These are phyloP conservation scores for Trachurus trachurus DNA, from an alignment of 2,797 vertebrate species.

Conservation along the genomic window DNA sequence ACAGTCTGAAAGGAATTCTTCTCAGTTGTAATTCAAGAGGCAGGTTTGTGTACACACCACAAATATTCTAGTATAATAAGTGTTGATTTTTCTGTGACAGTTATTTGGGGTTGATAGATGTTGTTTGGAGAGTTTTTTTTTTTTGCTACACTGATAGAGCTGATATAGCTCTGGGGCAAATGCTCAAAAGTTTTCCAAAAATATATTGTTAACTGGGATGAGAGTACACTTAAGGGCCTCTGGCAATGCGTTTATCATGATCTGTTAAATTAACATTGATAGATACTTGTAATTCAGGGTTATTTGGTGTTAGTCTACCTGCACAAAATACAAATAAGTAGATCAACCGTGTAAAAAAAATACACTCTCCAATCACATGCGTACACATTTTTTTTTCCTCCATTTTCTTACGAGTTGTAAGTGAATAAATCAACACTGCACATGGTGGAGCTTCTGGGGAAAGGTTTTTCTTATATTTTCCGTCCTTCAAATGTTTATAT, in stretches of 20 bases:
- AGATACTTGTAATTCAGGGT: conserved; percentile 29
- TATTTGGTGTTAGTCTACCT: conserved; percentile 5
- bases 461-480: conserved; percentile 1
- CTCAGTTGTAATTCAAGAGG: conserved; percentile 88
- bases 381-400: not conserved
- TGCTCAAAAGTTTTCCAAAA: conserved; percentile 50
- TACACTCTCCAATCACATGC: not conserved
- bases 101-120: conserved; percentile 69
- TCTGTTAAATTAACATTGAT: conserved; percentile 64
- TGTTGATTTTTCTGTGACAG: conserved; percentile 70
- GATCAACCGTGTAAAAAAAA: not conserved
- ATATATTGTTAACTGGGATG: conserved; percentile 42
- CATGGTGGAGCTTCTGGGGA: not conserved
- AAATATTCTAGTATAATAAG: conserved; percentile 70
- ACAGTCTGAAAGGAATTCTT: conserved; percentile 78
- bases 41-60: conserved; percentile 62
- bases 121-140: conserved; percentile 54
- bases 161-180: conserved; percentile 68
- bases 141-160: conserved; percentile 72
- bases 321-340: conserved; percentile 36
- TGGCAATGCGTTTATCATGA: conserved; percentile 42
- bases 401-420: not conserved
- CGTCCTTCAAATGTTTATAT: not conserved
- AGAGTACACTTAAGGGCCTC: conserved; percentile 39
- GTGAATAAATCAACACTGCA: not conserved